Base-by-base conservation (phyloP, 2,797 vertebrate genomes). In the Coreius guichenoti region DNA sequence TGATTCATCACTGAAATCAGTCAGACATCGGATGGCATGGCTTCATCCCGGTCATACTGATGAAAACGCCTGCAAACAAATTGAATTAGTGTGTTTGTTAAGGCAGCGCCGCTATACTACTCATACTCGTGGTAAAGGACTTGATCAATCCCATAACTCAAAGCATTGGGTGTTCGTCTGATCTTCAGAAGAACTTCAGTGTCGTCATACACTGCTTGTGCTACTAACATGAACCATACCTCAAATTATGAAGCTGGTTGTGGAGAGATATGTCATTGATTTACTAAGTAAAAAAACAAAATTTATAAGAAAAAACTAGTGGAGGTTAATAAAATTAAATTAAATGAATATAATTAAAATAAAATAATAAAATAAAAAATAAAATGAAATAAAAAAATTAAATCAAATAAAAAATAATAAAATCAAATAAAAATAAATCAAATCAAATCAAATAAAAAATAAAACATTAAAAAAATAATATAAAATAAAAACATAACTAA, bases 1-100 rank as follows among this genome's bases (percentile, higher is more conserved):
- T 56, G 8, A 61, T 45, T 74, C 39, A 82, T 74, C 43, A 65
- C 23, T 65, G 56, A 74, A 33, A 58, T 31, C 47, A 31, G 72
- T 51, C 72, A 74, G 45, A 51, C 12, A 76, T 56, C 31, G 7
- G 31, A 58, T 39, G 33, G 17, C 33, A 12, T 5, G 33, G 39
- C 33, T 39, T 39, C 17, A 68, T 39, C 33, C 67, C 12, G 7
- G 12, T 39, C 74, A 56, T 33, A 77, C 49, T 76, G 49, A 76
- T 13, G 31, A 76, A 76, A 76, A 33, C 2, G 21, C 31, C 12
- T 0, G 49, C 51, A 76, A 76, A 56, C 51, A n/a, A 77, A 58
- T 4, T 33, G 4, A 33, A 77, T 77, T 33, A 39, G 51, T n/a
- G 74, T 58, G 74, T 77, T 77, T 76, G 51, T 56, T 39, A 56